Base-by-base conservation (phyloP, 2,888 invertebrate species). In the Neoscelio sp. region DNA sequence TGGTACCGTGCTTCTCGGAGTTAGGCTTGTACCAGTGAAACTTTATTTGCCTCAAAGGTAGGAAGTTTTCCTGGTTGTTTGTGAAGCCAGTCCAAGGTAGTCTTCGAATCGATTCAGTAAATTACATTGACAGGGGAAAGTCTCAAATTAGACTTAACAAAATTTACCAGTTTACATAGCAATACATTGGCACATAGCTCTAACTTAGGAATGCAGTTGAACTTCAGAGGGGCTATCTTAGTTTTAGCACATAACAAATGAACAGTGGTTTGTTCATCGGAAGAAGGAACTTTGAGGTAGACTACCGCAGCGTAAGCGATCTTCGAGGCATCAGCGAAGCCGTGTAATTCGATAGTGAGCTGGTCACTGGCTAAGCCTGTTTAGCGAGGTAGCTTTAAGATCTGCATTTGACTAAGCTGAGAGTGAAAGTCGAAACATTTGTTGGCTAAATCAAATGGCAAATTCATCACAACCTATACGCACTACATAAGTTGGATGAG, bases 91-190 rank as follows among this genome's bases (percentile, higher is more conserved):
- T 13, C 40, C 12, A 54, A 33, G 2, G 18, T 12, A 18, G 7
- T 54, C n/a, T 33, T 54, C 1, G 54, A 54, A 33, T 54, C 54
- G 1, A 17, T 7, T 33, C 54, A 54, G 8, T 17, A 35, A n/a
- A 18, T n/a, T 30, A 30, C 8, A 38, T 18, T 1, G 8, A 23
- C 15, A 6, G 48, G 8, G 8, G 4, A 1, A 4, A n/a, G 2
- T 46, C 1, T 28, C 48, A 10, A 2, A 1, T 6, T 6, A 8
- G 8, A 6, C 13, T 48, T 2, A 1, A 48, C 48, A 4, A 5
- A 13, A 2, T 13, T 12, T 8, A 42, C 8, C 5, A 5, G 5
- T 6, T 15, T 7, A 42, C 40, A 17, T 0, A 54, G 35, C 17
- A 54, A 13, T 13, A 4, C 1, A 17, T 30, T 33, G 2, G 33